These are phyloP conservation scores for Brachyrhaphis roseni DNA, from an alignment of 2,797 vertebrate genomes.

Conservation along the genomic window DNA sequence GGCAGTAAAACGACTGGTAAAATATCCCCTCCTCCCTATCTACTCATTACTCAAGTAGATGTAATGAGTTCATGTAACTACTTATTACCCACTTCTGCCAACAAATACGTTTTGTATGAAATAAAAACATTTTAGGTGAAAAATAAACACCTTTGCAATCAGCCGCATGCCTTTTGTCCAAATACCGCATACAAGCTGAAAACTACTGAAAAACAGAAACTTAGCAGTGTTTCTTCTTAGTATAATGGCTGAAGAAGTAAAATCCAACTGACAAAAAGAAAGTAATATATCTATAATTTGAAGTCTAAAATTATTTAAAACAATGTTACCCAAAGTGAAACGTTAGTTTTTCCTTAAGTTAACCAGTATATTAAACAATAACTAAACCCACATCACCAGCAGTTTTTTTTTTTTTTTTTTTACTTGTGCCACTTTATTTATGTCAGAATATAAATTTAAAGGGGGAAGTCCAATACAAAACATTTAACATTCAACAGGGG, in stretches of 20 bases:
- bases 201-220: background rate
- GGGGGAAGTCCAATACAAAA: background rate
- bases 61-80: background rate
- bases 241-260: background rate
- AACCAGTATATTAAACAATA: background rate
- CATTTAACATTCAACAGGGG: constrained; percentile 2
- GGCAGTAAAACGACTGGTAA: too few relatives aligned
- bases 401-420: background rate
- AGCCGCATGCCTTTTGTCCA: background rate
- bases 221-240: background rate
- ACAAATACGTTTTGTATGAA: background rate
- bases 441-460: constrained; percentile 7
- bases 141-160: background rate
- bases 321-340: background rate
- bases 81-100: background rate
- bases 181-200: background rate
- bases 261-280: background rate
- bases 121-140: background rate
- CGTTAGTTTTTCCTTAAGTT: background rate
- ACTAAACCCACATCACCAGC: background rate
- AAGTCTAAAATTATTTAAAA: background rate
- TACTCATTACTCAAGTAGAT: background rate
- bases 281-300: background rate
- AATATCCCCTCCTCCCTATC: too few relatives aligned
- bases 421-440: background rate